Evolutionary conservation across 2,797 vertebrate species (phyloP), one percentile per base, ranked within the genome.

Genomic region (Morus bassanus): DNA sequence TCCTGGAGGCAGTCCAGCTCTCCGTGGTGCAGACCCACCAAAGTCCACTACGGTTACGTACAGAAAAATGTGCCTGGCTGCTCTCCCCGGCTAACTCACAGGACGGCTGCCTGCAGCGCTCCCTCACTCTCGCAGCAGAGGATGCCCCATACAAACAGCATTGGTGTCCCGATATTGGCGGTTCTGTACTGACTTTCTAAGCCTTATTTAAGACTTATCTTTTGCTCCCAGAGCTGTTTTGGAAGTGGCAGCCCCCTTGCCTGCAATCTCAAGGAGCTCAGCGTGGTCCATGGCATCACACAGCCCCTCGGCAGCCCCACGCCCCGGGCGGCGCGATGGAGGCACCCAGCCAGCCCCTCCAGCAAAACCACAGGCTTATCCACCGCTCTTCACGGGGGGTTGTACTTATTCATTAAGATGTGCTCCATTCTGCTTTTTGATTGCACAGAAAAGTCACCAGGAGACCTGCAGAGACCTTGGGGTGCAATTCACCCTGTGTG

Each of bases 251-350:
- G 33, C 35, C 50, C 21, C 57, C 21, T 27, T 12, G 18, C 10
- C n/a, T 30, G 19, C 30, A 37, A 2, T 16, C 60, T 18, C 0
- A 0, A 74, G 24, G 39, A 15, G 45, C 37, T 45, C 39, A 10
- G 65, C 1, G 0, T 3, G 10, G n/a, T 12, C 48, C 37, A 7
- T 1, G 8, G 76, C 74, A 35, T 10, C 91, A 11, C 21, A 6
- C 28, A 31, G 37, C 73, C 51, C 57, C n/a, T 50, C 2, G 1
- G 16, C 41, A 68, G 56, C 54, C 31, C 50, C 69, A 30, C 0
- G 0, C 3, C 0, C 9, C 18, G 5, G 37, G 78, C 41, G 53
- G 43, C 1, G 0, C 0, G 0, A 48, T 0, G 5, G 60, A n/a
- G 18, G 41, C 35, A 37, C 46, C 39, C 45, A n/a, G 13, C 11